Percentiles rank a stretch among this genome's conserved stretches.
Conservation (phyloP, 2,113 vertebrate genomes). For the Tympanuchus pallidicinctus region DNA sequence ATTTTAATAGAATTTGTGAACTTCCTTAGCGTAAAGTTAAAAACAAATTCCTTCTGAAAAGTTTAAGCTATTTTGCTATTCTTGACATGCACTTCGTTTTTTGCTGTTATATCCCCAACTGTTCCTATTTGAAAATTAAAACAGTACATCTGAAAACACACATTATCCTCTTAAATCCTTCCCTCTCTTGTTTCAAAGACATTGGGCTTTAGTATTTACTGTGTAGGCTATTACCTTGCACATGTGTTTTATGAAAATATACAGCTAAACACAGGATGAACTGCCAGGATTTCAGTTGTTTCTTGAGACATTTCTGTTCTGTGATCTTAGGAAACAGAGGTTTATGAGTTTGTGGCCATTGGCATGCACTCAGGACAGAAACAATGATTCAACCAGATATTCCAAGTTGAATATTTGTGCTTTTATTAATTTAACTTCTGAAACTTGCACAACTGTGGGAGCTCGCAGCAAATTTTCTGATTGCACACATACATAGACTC, state of each 20-base stretch:
- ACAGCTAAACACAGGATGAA: not conserved
- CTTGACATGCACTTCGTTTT: not conserved
- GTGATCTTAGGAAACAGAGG: not conserved
- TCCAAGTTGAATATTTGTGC: not conserved
- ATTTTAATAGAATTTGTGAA: constrained; percentile 28
- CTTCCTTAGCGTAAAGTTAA: not conserved
- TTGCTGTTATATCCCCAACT: not conserved
- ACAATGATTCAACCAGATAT: not conserved
- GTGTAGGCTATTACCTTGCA: not conserved
- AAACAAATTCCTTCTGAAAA: not conserved
- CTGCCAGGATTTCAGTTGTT: not conserved
- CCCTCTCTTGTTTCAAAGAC: not conserved
- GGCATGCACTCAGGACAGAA: not conserved
- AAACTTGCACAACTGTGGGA: not conserved
- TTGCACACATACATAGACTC: not conserved
- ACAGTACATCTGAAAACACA: not conserved
- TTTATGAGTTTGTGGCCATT: not conserved
- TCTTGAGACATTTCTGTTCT: not conserved
- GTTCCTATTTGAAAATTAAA: not conserved
- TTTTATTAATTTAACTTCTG: not conserved
- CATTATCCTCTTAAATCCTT: not conserved
- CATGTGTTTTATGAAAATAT: not conserved
- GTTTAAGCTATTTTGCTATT: constrained; percentile 5
- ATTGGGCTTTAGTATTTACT: not conserved
- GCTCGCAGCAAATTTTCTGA: not conserved